Conservation (phyloP, 1,140 invertebrate species). For the Protaetia brevitarsis region DNA sequence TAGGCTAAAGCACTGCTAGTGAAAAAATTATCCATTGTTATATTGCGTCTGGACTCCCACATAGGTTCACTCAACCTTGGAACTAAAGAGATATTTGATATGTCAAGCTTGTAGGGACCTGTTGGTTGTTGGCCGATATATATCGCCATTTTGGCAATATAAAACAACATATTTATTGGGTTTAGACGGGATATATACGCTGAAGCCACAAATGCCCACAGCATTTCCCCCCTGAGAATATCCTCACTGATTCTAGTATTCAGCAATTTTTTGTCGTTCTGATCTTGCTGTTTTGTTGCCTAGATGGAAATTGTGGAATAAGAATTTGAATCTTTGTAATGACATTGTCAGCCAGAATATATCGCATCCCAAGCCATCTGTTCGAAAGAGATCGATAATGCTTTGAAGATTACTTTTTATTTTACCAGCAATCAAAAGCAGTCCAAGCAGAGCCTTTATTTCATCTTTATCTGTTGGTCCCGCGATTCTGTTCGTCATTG, state of each 20-base stretch:
- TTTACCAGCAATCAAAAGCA: neutral
- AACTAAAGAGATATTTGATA: slow-evolving; percentile 18
- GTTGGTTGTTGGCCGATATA: slow-evolving; percentile 30
- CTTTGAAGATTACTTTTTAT: slow-evolving; percentile 6
- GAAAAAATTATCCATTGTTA: slow-evolving; percentile 38
- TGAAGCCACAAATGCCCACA: slow-evolving; percentile 32
- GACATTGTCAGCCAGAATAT: slow-evolving; percentile 31
- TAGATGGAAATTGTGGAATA: slow-evolving; percentile 30
- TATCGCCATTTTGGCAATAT: slow-evolving; percentile 31
- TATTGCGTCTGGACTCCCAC: slow-evolving; percentile 24
- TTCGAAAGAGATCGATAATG: slow-evolving; percentile 19
- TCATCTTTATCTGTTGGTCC: neutral
- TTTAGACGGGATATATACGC: slow-evolving; percentile 30
- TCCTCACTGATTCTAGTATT: slow-evolving; percentile 33
- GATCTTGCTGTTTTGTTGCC: slow-evolving; percentile 33
- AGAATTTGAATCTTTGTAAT: slow-evolving; percentile 32
- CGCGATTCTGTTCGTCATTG: neutral
- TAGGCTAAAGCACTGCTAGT: slow-evolving; percentile 26
- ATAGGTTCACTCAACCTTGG: slow-evolving; percentile 29
- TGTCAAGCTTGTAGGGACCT: slow-evolving; percentile 6
- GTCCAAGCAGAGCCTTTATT: neutral
- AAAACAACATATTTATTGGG: slow-evolving; percentile 33
- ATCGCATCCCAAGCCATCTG: slow-evolving; percentile 26
- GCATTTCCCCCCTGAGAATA: slow-evolving; percentile 32
- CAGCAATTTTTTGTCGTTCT: slow-evolving; percentile 25